These are phyloP conservation scores for Octopus bimaculoides DNA, from an alignment of 1,140 invertebrate species.

Conservation along the genomic window DNA sequence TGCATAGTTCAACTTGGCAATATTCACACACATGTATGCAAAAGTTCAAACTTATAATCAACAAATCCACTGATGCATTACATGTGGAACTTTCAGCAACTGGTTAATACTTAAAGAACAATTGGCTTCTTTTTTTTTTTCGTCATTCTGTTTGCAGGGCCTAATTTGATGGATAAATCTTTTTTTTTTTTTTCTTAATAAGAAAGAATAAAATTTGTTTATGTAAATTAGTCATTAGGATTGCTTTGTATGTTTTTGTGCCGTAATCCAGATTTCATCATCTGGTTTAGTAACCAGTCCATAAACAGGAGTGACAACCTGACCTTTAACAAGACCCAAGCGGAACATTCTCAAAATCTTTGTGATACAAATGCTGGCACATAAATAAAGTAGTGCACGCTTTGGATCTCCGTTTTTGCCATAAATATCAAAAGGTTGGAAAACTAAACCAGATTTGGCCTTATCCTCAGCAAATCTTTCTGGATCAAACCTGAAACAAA, in stretches of 20 bases:
- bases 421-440: constrained; percentile 53
- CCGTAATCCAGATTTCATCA: constrained; percentile 52
- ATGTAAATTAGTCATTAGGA: too few species aligned
- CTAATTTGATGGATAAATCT: too few species aligned
- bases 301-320: constrained; percentile 42
- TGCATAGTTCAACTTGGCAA: too few species aligned
- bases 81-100: too few species aligned
- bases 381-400: constrained; percentile 39
- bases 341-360: constrained; percentile 36
- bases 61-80: too few species aligned
- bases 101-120: too few species aligned
- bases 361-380: constrained; percentile 33
- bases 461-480: constrained; percentile 45
- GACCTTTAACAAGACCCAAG: constrained; percentile 42
- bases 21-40: too few species aligned
- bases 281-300: constrained; percentile 47
- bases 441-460: constrained; percentile 31
- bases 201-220: too few species aligned
- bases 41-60: too few species aligned
- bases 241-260: constrained; percentile 25
- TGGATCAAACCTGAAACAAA: constrained; percentile 50
- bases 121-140: too few species aligned
- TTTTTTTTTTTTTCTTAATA: too few species aligned
- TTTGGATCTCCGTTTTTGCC: constrained; percentile 51
- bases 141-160: too few species aligned